A percentile compares a stretch with the other conserved stretches of the same genome.
Conservation (phyloP, 2,888 invertebrate genomes). For the Megaustenia siamemsis region DNA sequence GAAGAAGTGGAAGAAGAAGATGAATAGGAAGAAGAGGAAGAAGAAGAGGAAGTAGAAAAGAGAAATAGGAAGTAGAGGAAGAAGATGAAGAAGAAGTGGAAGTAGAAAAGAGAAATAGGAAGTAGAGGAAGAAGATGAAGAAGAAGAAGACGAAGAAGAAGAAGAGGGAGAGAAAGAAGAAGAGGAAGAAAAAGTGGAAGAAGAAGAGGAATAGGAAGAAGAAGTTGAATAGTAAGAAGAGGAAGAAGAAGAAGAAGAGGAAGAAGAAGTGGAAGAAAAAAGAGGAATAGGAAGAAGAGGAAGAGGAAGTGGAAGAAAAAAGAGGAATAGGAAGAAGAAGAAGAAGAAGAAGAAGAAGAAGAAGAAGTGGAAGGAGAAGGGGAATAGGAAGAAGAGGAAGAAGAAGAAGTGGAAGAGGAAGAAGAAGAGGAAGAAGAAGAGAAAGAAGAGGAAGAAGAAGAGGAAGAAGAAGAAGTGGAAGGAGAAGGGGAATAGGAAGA, state of each 20-base stretch:
- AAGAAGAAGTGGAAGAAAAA: too few species aligned
- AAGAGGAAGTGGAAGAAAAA: too few species aligned
- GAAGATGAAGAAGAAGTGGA: not conserved
- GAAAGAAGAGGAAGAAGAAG: not conserved
- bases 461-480: not conserved
- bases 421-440: not conserved
- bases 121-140: too few species aligned
- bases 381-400: not conserved
- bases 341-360: not conserved
- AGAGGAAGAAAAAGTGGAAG: not conserved
- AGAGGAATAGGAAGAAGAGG: too few species aligned
- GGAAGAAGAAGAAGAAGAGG: not conserved
- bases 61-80: too few species aligned
- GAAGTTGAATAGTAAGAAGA: not conserved
- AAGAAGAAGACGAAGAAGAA: too few species aligned
- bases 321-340: too few species aligned
- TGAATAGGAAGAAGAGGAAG: too few species aligned
- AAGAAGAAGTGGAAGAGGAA: not conserved
- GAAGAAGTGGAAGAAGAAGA: too few species aligned
- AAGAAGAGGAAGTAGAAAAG: too few species aligned
- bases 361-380: not conserved
- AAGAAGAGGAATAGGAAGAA: too few species aligned
- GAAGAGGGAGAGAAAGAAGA: slow-evolving; percentile 1
- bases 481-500: not conserved
- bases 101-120: too few species aligned